Percentiles rank a stretch among this genome's conserved stretches.
These are phyloP conservation scores for Polyodon spathula DNA, from an alignment of 2,113 vertebrate species.

Conservation along the genomic window DNA sequence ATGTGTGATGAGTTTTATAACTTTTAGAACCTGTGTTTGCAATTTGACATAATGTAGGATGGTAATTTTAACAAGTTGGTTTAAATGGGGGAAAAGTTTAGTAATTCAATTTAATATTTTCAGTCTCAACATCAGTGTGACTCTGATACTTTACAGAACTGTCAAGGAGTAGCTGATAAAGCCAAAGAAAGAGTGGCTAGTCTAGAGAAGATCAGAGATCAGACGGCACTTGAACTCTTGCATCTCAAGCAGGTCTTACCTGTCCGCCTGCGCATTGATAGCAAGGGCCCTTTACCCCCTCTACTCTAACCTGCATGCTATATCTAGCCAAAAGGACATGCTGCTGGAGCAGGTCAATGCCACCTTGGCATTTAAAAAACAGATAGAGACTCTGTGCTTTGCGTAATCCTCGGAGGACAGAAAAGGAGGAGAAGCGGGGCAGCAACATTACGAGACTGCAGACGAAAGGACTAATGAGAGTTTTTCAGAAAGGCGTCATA, in stretches of 20 bases:
- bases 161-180: constrained; percentile 54
- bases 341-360: constrained; percentile 50
- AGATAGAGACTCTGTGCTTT: constrained; percentile 60
- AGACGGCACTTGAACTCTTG: constrained; percentile 58
- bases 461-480: constrained; percentile 29
- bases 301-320: constrained; percentile 42
- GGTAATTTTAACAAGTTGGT: too few species aligned
- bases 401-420: constrained; percentile 50
- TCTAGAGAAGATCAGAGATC: constrained; percentile 51
- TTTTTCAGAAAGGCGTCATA: constrained; percentile 69
- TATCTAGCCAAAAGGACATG: constrained; percentile 62
- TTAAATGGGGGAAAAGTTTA: too few species aligned
- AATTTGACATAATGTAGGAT: too few species aligned
- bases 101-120: too few species aligned
- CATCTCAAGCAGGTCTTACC: constrained; percentile 48
- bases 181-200: constrained; percentile 44
- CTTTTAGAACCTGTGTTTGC: too few species aligned
- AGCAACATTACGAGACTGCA: constrained; percentile 28
- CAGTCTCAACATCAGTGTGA: too few species aligned
- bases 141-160: constrained; percentile 46
- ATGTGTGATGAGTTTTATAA: too few species aligned
- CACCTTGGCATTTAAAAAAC: constrained; percentile 50
- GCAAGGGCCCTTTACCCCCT: constrained; percentile 64
- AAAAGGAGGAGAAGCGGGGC: constrained; percentile 38
- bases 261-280: constrained; percentile 67